phyloP scores from a whole-genome alignment of 2,888 invertebrate species.

The Cephus sareptanus region DNA sequence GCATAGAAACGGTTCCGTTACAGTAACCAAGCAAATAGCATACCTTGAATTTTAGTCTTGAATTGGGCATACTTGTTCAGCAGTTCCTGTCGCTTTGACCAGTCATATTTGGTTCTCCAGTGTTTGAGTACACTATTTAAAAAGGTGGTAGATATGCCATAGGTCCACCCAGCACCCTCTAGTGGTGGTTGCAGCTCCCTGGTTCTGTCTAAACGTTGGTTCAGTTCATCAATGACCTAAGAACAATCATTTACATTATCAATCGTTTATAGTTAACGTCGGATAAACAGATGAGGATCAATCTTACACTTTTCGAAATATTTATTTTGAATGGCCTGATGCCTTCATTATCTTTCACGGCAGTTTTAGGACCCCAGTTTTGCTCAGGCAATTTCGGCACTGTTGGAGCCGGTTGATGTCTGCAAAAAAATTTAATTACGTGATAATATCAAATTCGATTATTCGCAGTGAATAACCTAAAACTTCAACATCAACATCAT shows the following conservation, averaged over 20 bases:
- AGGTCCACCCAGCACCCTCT: slow-evolving; percentile 78
- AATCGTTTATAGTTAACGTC: background rate
- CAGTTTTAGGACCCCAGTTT: slow-evolving; percentile 73
- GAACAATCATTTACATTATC: background rate
- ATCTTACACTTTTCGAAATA: slow-evolving; percentile 70
- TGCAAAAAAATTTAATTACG: background rate
- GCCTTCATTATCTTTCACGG: slow-evolving; percentile 12
- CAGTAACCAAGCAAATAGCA: background rate
- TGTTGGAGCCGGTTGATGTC: background rate
- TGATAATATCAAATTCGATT: background rate
- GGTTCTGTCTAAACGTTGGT: slow-evolving; percentile 70
- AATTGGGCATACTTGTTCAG: slow-evolving; percentile 83
- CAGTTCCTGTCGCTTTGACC: slow-evolving; percentile 74
- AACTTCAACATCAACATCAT: too few relatives aligned
- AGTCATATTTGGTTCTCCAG: slow-evolving; percentile 84
- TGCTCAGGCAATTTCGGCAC: slow-evolving; percentile 55
- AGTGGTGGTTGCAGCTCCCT: slow-evolving; percentile 71
- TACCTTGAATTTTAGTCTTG: slow-evolving; percentile 80
- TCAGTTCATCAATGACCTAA: slow-evolving; percentile 73
- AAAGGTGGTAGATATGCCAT: slow-evolving; percentile 82
- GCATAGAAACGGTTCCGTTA: background rate
- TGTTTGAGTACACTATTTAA: slow-evolving; percentile 77
- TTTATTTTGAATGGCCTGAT: slow-evolving; percentile 73
- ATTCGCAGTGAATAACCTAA: background rate
- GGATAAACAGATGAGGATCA: background rate